These are phyloP conservation scores for Colletes collaris DNA, from an alignment of 2,888 invertebrate genomes.

Conservation along the genomic window DNA sequence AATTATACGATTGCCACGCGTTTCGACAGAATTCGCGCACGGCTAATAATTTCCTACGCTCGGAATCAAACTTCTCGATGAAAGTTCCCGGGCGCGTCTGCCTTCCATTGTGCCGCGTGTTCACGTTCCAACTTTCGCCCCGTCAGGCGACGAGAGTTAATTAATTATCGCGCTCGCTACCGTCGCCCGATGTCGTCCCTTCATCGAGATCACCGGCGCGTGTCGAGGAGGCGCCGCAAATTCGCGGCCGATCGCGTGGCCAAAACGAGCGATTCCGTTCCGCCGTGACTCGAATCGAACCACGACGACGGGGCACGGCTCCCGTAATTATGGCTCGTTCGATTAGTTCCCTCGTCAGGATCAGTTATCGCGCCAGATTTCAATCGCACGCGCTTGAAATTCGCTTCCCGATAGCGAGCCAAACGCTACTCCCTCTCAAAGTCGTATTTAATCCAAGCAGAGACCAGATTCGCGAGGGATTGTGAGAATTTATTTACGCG, in stretches of 20 bases:
- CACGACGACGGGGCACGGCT: neutral
- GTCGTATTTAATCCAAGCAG: no score
- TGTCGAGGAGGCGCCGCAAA: slow-evolving; percentile 36
- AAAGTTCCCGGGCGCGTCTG: slow-evolving; percentile 43
- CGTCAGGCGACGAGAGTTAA: slow-evolving; percentile 47
- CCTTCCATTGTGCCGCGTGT: slow-evolving; percentile 50
- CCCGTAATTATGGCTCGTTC: slow-evolving; percentile 69
- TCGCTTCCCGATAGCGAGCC: no score
- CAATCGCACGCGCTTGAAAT: slow-evolving; percentile 23
- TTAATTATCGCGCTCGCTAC: slow-evolving; percentile 61
- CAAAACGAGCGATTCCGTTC: slow-evolving; percentile 29
- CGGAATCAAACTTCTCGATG: slow-evolving; percentile 51
- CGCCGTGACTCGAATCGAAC: slow-evolving; percentile 23
- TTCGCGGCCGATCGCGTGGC: slow-evolving; percentile 30
- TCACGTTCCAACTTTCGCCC: slow-evolving; percentile 41
- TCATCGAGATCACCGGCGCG: slow-evolving; percentile 43
- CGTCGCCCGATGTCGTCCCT: slow-evolving; percentile 5
- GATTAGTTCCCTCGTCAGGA: slow-evolving; percentile 66
- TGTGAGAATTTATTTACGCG: no score
- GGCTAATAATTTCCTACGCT: slow-evolving; percentile 44
- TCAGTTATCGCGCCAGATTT: slow-evolving; percentile 47
- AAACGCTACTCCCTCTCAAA: no score
- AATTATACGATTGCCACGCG: slow-evolving; percentile 32
- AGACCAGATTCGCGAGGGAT: no score
- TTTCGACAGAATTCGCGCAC: neutral